A percentile compares a stretch with the other conserved stretches of the same genome.
phyloP scores from a whole-genome alignment of 37 sponge, comb jelly and placozoan genomes.

The Spongilla lacustris region DNA sequence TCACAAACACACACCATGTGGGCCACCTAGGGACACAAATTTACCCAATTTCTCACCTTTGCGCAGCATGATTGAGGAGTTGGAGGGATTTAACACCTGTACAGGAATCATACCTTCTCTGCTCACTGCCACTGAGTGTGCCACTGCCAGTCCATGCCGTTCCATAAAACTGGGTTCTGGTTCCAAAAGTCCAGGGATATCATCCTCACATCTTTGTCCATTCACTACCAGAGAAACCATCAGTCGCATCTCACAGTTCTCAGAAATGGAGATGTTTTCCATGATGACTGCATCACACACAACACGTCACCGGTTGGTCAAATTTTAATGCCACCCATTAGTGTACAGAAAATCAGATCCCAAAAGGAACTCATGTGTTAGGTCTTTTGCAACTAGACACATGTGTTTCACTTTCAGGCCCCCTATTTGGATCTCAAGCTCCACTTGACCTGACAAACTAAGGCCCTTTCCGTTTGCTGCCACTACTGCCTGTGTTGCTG shows the following conservation, averaged over 20 bases:
- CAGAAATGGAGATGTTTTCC: background rate
- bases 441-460: background rate
- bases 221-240: background rate
- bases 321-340: background rate
- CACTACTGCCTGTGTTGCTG: background rate
- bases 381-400: background rate
- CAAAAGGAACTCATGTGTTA: background rate
- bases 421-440: background rate
- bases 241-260: background rate
- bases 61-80: background rate
- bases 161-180: background rate
- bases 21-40: background rate
- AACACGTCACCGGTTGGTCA: background rate
- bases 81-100: background rate
- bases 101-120: background rate
- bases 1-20: background rate
- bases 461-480: background rate
- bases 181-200: background rate
- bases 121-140: background rate
- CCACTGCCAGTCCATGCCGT: background rate
- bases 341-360: background rate
- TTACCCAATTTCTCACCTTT: background rate
- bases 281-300: background rate
- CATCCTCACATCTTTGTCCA: background rate
- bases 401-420: background rate